A percentile compares a stretch with the other conserved stretches of the same genome.
phyloP scores from a whole-genome alignment of 2,113 vertebrate species.

The Antechinus stuartii region DNA sequence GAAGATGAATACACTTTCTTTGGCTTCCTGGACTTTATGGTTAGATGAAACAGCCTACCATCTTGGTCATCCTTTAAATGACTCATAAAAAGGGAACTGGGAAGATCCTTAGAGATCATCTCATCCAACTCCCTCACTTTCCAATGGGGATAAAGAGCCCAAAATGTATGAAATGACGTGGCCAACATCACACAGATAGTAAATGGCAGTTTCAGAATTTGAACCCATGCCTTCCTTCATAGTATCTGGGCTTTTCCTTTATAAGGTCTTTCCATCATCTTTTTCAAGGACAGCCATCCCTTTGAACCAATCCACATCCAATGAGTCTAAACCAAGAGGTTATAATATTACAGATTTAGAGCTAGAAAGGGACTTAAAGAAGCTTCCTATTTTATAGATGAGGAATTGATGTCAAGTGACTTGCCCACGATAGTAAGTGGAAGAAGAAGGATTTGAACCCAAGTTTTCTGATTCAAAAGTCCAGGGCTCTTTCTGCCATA shows the following conservation, averaged over 20 bases:
- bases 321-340: not conserved
- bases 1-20: not conserved
- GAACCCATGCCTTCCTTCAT: not conserved
- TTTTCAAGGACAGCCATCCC: not conserved
- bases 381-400: not conserved
- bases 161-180: not conserved
- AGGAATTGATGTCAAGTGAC: not conserved
- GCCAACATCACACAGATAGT: not conserved
- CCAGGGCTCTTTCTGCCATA: not conserved
- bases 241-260: not conserved
- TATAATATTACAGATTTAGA: not conserved
- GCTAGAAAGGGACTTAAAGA: not conserved
- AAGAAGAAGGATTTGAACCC: not conserved
- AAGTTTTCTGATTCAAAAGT: not conserved
- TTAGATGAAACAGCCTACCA: not conserved
- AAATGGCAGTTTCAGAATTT: not conserved
- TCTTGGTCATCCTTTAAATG: not conserved
- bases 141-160: not conserved
- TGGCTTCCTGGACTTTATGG: not conserved
- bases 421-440: not conserved
- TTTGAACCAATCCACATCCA: not conserved
- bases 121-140: not conserved
- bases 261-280: not conserved
- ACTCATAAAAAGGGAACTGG: not conserved
- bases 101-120: not conserved